Base-by-base conservation (phyloP, 2,888 invertebrate species). In the Pteria penguin region DNA sequence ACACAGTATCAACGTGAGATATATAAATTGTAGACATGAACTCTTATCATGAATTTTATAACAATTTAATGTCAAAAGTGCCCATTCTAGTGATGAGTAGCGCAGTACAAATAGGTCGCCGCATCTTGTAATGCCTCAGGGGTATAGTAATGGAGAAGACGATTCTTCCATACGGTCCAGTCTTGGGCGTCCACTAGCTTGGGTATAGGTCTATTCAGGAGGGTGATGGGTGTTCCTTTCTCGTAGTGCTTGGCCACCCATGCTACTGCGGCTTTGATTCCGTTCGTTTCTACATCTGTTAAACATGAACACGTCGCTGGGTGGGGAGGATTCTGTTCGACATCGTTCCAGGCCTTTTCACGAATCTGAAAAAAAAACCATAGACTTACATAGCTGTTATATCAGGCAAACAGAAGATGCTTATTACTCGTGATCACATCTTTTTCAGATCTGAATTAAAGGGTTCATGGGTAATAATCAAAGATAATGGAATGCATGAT, bases 221-320 rank as follows among this genome's bases (percentile, higher is more conserved):
- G 81, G 3, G 88, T 88, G 68, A 88, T 88, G 3, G 88, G 88
- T 26, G 88, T 88, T 11, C 88, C 88, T 1, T 78, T 80, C 70
- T 84, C 82, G 79, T 88, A 88, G 71, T 88, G 88, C 58, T 85
- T 78, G 8, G 87, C 87, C 2, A 88, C 85, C 87, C 87, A 88
- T 2, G 57, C 33, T 0, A 87, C 87, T 2, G 83, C 84, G 32
- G 77, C 74, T 74, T 81, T 80, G 31, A 88, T 84, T 11, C 88
- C 88, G 32, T 88, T 88, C 29, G 75, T 74, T 26, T 84, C 75
- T 0, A 82, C 81, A 45, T 86, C 85, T 22, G 75, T 69, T 5
- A 88, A 79, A 63, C 88, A 88, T 4, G 72, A 63, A 58, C 87
- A 88, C 1, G 84, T 62, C 0, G 83, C 78, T 27, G 82, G 75